Base-by-base conservation (phyloP, 2,113 vertebrate species). In the Speoplatyrhinus poulsoni region DNA sequence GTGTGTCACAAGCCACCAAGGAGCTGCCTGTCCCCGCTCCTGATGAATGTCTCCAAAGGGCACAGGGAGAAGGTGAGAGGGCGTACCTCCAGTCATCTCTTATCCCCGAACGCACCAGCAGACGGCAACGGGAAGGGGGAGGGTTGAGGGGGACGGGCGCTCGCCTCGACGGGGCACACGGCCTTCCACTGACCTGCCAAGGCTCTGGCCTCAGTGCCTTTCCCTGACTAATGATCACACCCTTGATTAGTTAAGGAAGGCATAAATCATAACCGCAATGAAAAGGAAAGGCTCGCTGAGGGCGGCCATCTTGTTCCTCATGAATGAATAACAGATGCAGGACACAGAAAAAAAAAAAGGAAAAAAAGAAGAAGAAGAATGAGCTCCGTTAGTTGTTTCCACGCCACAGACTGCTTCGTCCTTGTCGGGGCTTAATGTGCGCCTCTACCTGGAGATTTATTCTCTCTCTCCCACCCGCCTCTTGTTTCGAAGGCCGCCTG, bases 241-340 rank as follows among this genome's bases (percentile, higher is more conserved):
- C 82, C 81, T 82, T 84, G 87, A 89, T 90, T 89, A 83, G 75
- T 86, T 84, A 84, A 89, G 85, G 82, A 87, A 84, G 77, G 76
- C 70, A 90, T 86, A 83, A 87, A 90, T 89, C 88, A 87, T 79
- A 85, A 77, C 72, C 60, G 65, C 73, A 64, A 57, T 53, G 73
- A 63, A 75, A 62, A 81, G 66, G 60, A 84, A 26, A 67, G 67
- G 57, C 69, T 65, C 69, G 79, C 76, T 75, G 50, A 72, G 70
- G 82, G 78, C 65, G 62, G 76, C 65, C 73, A 2, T 66, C 71
- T 70, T 17, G 74, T 80, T 83, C 66, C 74, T 79, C 73, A 59
- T 82, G 82, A 80, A 76, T 84, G 81, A 79, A 69, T 79, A 77
- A 82, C 81, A 84, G 78, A 87, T 84, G 80, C 73, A 65, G 16